Evolutionary conservation across 1,140 invertebrate species (phyloP).

Genomic region (Hestina assimilis): DNA sequence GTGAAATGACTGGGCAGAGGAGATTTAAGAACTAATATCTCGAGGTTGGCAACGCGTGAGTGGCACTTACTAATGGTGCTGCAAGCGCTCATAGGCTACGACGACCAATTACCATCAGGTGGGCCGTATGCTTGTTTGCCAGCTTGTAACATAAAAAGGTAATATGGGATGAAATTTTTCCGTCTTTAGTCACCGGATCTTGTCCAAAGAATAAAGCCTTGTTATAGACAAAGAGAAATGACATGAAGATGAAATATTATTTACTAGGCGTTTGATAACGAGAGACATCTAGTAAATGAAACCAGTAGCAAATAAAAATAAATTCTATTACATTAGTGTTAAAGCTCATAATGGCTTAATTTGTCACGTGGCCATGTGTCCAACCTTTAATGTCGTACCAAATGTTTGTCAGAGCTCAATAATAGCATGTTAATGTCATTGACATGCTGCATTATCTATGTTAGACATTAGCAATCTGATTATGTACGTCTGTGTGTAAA

Average conservation of each 20-base stretch:
- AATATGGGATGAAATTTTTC: no score
- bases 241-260: not conserved
- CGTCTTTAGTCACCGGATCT: no score
- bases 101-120: no score
- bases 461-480: not conserved
- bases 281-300: not conserved
- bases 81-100: no score
- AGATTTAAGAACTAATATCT: no score
- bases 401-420: conserved; percentile 12
- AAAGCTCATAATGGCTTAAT: not conserved
- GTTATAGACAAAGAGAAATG: no score
- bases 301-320: not conserved
- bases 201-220: not conserved
- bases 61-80: no score
- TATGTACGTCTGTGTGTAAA: conserved; percentile 1
- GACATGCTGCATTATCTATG: conserved; percentile 14
- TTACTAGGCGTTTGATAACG: not conserved
- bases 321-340: not conserved
- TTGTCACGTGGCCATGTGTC: not conserved
- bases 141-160: no score
- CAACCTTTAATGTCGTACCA: conserved; percentile 8
- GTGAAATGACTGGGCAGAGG: no score
- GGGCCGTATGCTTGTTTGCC: no score
- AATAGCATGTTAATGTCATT: conserved; percentile 16
- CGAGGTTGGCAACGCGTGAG: no score